Evolutionary conservation across 1,140 invertebrate species (phyloP).

Genomic region (Phymastichus coffea): DNA sequence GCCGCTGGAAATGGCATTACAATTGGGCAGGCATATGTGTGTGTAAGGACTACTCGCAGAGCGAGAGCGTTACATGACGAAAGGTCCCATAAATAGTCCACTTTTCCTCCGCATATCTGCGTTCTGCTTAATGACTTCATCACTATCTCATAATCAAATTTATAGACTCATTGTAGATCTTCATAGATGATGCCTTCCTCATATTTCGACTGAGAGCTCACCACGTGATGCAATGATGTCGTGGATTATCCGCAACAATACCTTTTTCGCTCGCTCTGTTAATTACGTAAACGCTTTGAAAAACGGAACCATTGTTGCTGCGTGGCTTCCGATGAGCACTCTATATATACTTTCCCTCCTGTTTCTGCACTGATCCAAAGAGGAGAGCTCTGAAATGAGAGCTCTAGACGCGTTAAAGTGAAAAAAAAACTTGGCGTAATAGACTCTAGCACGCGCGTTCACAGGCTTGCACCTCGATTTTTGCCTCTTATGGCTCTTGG

Average conservation of each 20-base stretch:
- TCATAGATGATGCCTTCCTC: not conserved
- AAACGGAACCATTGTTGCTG: not conserved
- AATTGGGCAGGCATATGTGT: no score
- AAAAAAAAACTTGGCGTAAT: no score
- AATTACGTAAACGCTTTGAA: slow-evolving; percentile 23
- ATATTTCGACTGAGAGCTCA: not conserved
- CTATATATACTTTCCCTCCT: no score
- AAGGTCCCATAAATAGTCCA: slow-evolving; percentile 13
- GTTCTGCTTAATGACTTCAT: slow-evolving; percentile 12
- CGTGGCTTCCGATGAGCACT: no score
- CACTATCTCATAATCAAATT: slow-evolving; percentile 16
- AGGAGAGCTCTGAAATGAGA: no score
- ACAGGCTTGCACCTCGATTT: no score
- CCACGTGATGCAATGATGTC: not conserved
- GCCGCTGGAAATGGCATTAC: slow-evolving; percentile 18
- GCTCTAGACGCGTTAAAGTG: no score
- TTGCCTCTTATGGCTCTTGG: no score
- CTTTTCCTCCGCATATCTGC: not conserved
- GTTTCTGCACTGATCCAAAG: no score
- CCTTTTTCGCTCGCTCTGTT: no score
- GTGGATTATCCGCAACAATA: slow-evolving; percentile 10
- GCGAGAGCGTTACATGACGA: no score
- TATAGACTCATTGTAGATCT: slow-evolving; percentile 5
- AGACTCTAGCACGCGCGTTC: no score
- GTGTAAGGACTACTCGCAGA: slow-evolving; percentile 2